Percentiles rank a stretch among this genome's conserved stretches.
Evolutionary conservation across 2,113 vertebrate genomes (phyloP).

Genomic region (Oncorhynchus clarkii): DNA sequence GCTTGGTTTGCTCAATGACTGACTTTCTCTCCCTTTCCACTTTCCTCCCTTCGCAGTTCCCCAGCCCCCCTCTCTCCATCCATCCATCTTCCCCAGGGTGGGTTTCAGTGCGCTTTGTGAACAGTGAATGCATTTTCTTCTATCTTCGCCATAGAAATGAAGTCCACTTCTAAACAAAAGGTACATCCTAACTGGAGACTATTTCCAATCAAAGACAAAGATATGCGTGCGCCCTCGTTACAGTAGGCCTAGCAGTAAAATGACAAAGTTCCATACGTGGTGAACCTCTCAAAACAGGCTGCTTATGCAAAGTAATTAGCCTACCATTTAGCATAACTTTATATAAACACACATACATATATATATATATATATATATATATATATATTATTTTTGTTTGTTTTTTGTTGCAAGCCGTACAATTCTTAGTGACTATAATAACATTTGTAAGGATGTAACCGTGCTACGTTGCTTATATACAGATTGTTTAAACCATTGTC

Average conservation of each 20-base stretch:
- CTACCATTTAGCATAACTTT: not conserved
- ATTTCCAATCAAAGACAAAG: not conserved
- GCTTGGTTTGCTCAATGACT: conserved; percentile 54
- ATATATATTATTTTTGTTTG: too few relatives aligned
- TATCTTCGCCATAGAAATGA: conserved; percentile 52
- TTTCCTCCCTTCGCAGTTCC: not conserved
- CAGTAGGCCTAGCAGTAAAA: not conserved
- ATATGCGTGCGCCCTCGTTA: conserved; percentile 25
- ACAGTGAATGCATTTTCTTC: conserved; percentile 70
- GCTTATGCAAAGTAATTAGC: not conserved
- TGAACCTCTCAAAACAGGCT: not conserved
- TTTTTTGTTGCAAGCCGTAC: not conserved
- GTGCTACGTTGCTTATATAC: not conserved
- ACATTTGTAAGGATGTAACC: too few relatives aligned
- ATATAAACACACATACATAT: too few relatives aligned
- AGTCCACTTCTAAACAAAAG: conserved; percentile 68
- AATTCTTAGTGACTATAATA: not conserved
- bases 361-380: too few relatives aligned
- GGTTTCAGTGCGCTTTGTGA: conserved; percentile 71
- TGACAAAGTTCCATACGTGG: not conserved
- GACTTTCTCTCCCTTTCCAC: conserved; percentile 3
- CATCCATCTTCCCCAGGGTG: conserved; percentile 60
- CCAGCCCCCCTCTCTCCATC: conserved; percentile 26
- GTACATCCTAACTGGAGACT: conserved; percentile 20
- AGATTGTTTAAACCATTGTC: not conserved